Conservation (phyloP, 2,888 invertebrate species). For the Diogma glabrata region DNA sequence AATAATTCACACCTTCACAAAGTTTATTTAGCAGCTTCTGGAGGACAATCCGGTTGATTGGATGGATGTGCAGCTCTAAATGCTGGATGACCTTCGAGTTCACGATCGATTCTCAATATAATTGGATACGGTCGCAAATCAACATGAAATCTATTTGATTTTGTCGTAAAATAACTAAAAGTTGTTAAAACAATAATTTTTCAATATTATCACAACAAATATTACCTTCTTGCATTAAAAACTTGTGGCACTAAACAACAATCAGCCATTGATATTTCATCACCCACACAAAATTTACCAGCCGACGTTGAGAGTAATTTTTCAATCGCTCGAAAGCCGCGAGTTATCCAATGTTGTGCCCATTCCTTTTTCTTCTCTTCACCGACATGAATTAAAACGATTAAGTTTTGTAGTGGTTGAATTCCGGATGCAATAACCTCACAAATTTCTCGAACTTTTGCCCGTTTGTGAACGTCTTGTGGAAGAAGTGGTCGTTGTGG, state of each 20-base stretch:
- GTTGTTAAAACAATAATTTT: too few species aligned
- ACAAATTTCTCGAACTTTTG: conserved; percentile 85
- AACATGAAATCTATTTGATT: conserved; percentile 91
- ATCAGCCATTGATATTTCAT: conserved; percentile 88
- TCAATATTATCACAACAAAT: too few species aligned
- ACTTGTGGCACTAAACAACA: conserved; percentile 93
- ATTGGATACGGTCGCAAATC: conserved; percentile 83
- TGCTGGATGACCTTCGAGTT: conserved; percentile 76
- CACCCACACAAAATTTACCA: conserved; percentile 87
- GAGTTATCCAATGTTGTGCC: conserved; percentile 86
- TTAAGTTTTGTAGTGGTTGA: conserved; percentile 90
- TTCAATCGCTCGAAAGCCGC: conserved; percentile 85
- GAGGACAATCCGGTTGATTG: conserved; percentile 90
- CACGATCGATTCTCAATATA: conserved; percentile 75
- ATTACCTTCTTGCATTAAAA: conserved; percentile 84
- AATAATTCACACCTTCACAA: too few species aligned
- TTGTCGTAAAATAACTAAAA: too few species aligned
- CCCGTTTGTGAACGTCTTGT: conserved; percentile 74
- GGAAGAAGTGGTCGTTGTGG: conserved; percentile 80
- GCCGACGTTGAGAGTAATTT: conserved; percentile 70
- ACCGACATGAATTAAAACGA: conserved; percentile 75
- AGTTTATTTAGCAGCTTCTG: conserved; percentile 70
- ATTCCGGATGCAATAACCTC: conserved; percentile 90
- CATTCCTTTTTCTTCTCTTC: conserved; percentile 85
- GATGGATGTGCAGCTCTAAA: conserved; percentile 86